These are phyloP conservation scores for Rhizoglyphus robini DNA, from an alignment of 1,140 invertebrate genomes.

Conservation along the genomic window DNA sequence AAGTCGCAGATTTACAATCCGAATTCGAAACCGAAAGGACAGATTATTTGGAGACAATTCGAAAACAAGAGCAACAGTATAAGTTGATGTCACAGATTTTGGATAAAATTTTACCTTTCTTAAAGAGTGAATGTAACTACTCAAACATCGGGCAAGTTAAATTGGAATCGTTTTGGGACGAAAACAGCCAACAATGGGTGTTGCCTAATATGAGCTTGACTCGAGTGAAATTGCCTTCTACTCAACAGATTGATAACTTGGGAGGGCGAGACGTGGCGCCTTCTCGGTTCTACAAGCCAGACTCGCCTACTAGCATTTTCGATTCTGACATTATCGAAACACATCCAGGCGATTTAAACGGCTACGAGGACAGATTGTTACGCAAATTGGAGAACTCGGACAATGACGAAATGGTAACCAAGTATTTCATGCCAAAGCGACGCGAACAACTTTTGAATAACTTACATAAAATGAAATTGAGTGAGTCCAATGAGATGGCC, in stretches of 20 bases:
- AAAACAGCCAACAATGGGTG: constrained; percentile 55
- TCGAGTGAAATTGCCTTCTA: constrained; percentile 53
- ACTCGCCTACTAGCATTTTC: neutral
- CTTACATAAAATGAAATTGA: constrained; percentile 29
- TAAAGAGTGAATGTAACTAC: constrained; percentile 61
- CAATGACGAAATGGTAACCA: constrained; percentile 49
- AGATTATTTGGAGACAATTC: constrained; percentile 61
- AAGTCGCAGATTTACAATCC: constrained; percentile 60
- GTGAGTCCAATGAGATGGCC: constrained; percentile 7
- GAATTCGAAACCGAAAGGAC: constrained; percentile 70
- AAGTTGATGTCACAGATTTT: constrained; percentile 54
- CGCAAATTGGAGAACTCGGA: constrained; percentile 46
- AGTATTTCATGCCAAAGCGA: constrained; percentile 53
- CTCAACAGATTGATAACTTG: neutral
- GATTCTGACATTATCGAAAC: constrained; percentile 3
- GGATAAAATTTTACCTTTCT: constrained; percentile 52
- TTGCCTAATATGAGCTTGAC: constrained; percentile 49
- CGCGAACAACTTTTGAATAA: constrained; percentile 44
- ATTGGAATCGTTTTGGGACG: constrained; percentile 56
- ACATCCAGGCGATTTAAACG: neutral
- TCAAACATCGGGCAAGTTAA: constrained; percentile 52
- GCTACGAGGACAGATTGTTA: constrained; percentile 22
- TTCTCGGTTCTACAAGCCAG: constrained; percentile 11
- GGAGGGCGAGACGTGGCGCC: neutral
- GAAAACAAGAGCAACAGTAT: constrained; percentile 55